Conservation (phyloP, 2,113 vertebrate genomes). For the Struthidea cinerea region DNA sequence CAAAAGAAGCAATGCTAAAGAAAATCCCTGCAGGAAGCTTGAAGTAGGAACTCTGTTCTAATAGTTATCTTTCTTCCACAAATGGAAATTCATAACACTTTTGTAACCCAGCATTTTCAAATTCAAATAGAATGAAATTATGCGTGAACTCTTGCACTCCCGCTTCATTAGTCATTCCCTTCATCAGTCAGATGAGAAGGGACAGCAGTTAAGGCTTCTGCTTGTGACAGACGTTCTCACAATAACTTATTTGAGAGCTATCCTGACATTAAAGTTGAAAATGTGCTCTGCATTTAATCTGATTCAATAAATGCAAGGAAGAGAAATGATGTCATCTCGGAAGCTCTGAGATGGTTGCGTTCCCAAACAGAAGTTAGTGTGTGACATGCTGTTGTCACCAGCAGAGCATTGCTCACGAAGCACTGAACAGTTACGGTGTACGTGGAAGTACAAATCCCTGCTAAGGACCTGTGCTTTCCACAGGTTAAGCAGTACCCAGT, state of each 20-base stretch:
- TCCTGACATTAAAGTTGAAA: not conserved
- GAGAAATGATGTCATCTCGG: not conserved
- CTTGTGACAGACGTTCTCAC: not conserved
- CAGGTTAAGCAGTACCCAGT: not conserved
- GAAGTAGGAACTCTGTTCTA: not conserved
- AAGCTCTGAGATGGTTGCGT: not conserved
- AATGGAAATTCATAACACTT: not conserved
- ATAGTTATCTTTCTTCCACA: not conserved
- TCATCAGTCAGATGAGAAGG: not conserved
- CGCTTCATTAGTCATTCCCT: not conserved
- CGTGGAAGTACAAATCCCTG: not conserved
- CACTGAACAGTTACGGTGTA: rapidly evolving
- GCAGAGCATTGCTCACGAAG: not conserved
- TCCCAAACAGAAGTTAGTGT: not conserved
- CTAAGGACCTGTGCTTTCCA: not conserved
- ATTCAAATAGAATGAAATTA: not conserved
- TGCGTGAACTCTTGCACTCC: not conserved
- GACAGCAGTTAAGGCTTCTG: not conserved
- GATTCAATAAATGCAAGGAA: not conserved
- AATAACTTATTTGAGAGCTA: not conserved
- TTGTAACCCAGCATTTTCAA: not conserved
- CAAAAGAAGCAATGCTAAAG: not conserved
- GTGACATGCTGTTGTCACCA: not conserved
- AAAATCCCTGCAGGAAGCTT: not conserved
- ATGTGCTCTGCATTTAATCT: not conserved